A percentile compares a stretch with the other conserved stretches of the same genome.
These are phyloP conservation scores for Ophion costatus DNA, from an alignment of 2,888 invertebrate species.

Conservation along the genomic window DNA sequence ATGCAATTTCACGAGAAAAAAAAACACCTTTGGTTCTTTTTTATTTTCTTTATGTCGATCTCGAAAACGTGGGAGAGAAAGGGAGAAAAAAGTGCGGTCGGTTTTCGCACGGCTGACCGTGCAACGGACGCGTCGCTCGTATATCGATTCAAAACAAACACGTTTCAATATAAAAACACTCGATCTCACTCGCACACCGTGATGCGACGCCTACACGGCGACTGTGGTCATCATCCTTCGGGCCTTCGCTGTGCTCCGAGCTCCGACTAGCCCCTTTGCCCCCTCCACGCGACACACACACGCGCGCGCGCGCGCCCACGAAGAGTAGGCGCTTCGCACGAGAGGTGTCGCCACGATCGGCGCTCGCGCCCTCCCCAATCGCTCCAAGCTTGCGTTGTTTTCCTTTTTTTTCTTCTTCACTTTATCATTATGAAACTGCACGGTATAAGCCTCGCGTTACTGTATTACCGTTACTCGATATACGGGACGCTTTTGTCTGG, in stretches of 20 bases:
- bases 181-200: constrained; percentile 68
- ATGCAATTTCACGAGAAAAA: background rate
- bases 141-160: constrained; percentile 78
- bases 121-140: constrained; percentile 55
- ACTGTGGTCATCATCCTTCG: constrained; percentile 57
- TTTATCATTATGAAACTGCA: constrained; percentile 47
- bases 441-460: background rate
- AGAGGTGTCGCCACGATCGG: constrained; percentile 39
- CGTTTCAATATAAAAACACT: constrained; percentile 68
- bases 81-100: background rate
- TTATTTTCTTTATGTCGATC: background rate
- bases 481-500: background rate
- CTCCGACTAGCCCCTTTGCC: background rate
- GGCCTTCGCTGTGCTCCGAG: constrained; percentile 12
- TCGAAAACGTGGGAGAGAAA: background rate
- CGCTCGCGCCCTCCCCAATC: constrained; percentile 35
- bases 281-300: constrained; percentile 1
- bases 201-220: constrained; percentile 73
- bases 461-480: constrained; percentile 25
- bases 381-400: constrained; percentile 27
- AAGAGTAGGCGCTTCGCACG: constrained; percentile 32
- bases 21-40: background rate
- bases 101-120: constrained; percentile 30
- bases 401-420: constrained; percentile 31
- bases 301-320: constrained; percentile 46